phyloP scores from a whole-genome alignment of 2,113 vertebrate genomes.

The Smithornis capensis region DNA sequence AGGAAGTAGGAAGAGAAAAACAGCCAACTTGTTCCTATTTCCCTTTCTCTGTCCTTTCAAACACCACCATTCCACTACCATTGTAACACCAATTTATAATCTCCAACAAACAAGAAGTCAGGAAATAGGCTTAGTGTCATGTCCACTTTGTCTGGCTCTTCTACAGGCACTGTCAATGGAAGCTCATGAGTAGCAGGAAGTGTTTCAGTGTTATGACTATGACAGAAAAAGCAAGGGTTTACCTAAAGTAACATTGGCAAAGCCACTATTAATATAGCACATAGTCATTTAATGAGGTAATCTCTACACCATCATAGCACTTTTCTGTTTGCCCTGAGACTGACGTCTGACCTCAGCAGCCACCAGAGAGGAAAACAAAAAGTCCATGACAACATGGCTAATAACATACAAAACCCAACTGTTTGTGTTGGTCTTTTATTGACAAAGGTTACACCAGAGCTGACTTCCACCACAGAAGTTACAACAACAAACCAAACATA shows the following conservation, averaged over 20 bases:
- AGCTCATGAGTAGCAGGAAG: slow-evolving; percentile 51
- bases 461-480: slow-evolving; percentile 44
- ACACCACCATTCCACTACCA: background rate
- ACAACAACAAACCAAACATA: slow-evolving; percentile 32
- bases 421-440: slow-evolving; percentile 18
- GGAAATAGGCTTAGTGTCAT: background rate
- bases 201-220: slow-evolving; percentile 73
- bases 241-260: slow-evolving; percentile 73
- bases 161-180: background rate
- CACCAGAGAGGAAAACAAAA: slow-evolving; percentile 49
- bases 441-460: slow-evolving; percentile 25
- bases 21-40: fast-evolving
- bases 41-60: background rate
- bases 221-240: slow-evolving; percentile 65
- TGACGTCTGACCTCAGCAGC: slow-evolving; percentile 57
- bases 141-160: background rate
- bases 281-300: slow-evolving; percentile 61
- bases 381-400: slow-evolving; percentile 13
- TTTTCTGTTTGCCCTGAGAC: slow-evolving; percentile 21
- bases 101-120: background rate
- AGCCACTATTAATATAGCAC: slow-evolving; percentile 17
- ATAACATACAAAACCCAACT: slow-evolving; percentile 2
- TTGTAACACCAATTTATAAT: background rate
- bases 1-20: background rate
- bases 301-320: background rate